These are phyloP conservation scores for Motacilla alba DNA, from an alignment of 2,113 vertebrate genomes.

Conservation along the genomic window DNA sequence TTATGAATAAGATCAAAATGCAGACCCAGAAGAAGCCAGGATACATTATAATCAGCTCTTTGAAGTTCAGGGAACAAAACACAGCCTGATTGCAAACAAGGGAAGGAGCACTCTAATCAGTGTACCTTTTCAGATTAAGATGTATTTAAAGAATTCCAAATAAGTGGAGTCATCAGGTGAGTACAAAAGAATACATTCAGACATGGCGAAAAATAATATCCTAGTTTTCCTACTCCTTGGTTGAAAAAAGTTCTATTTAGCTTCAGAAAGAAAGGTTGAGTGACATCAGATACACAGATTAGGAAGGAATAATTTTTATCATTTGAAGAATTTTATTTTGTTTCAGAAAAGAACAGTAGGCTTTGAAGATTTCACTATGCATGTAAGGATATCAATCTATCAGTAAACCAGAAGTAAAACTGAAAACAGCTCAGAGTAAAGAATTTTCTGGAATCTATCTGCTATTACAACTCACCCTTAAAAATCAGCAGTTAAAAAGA, in stretches of 20 bases:
- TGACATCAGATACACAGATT: neutral
- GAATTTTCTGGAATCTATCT: neutral
- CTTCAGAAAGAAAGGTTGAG: neutral
- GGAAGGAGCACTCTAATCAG: constrained; percentile 2
- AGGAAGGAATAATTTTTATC: neutral
- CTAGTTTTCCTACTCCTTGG: neutral
- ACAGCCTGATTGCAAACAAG: constrained; percentile 18
- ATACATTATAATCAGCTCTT: constrained; percentile 8
- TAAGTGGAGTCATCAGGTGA: neutral
- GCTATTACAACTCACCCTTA: neutral
- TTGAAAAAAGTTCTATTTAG: neutral
- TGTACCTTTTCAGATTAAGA: neutral
- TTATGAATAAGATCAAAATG: constrained; percentile 32
- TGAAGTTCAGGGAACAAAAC: constrained; percentile 45
- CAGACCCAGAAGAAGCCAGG: constrained; percentile 1
- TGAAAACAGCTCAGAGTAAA: neutral
- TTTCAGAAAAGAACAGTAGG: neutral
- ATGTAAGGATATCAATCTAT: neutral
- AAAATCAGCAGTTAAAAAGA: neutral
- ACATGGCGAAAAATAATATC: neutral
- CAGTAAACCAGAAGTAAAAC: neutral
- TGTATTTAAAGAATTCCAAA: constrained; percentile 12
- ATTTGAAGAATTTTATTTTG: neutral
- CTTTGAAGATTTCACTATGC: neutral
- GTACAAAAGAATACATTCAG: neutral